Evolutionary conservation across 2,888 invertebrate species (phyloP), one percentile per base, ranked within the genome.

Genomic region (Pollenia griseotomentosa): DNA sequence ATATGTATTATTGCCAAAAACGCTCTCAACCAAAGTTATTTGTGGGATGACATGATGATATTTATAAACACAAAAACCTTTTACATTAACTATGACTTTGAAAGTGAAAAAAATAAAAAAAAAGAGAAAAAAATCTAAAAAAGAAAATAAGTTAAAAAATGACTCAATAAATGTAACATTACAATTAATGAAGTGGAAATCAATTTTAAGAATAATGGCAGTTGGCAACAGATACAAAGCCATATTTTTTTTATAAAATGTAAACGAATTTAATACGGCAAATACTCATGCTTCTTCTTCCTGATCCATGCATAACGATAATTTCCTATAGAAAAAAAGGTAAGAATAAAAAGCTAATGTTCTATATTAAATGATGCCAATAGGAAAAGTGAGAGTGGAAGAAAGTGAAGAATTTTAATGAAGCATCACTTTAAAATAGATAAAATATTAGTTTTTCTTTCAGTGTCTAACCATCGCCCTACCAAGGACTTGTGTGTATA

Each of bases 121-220:
- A 63, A 42, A 63, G 1, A 63, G 7, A 42, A 10, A n/a, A 42
- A 53, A 55, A 65, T n/a, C 33, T 16, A 12, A 51, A 12, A 16
- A 46, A 55, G 9, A n/a, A 63, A 0, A n/a, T 1, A 55, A 19
- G 61, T 44, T 44, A 40, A 46, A 70, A 74, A 81, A 81, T 71
- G 53, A 51, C 85, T 85, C 51, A 80, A 85, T 85, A 80, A 80
- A 80, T 75, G 85, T 75, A 57, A 85, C 79, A 80, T 75, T 59
- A 81, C 19, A 65, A 7, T 65, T 75, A 85, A 81, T 81, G 85
- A 81, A 53, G 81, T 77, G 75, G 74, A 85, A 85, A 81, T 40
- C 71, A 85, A 85, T 85, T 85, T 63, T 66, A 59, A 71, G 44
- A 75, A 71, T 63, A 70, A 70, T 55, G 53, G 53, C 33, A 65